Evolutionary conservation across 2,797 vertebrate species (phyloP).

Genomic region (Carapus acus): DNA sequence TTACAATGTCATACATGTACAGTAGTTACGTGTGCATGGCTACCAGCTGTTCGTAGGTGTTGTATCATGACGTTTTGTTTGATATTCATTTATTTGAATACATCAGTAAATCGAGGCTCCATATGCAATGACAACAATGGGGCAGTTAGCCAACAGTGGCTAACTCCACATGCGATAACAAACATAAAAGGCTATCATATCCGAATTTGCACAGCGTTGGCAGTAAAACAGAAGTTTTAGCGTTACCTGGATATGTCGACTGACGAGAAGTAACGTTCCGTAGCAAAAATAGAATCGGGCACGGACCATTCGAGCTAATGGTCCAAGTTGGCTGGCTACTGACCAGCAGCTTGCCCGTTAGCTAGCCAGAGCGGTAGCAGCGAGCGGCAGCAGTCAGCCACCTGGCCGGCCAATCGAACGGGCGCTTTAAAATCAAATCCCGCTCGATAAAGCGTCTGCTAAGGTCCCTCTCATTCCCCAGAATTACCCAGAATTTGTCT

Average conservation of each 20-base stretch:
- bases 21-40: no score
- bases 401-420: not conserved
- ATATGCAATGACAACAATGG: no score
- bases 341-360: constrained; percentile 28
- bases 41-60: no score
- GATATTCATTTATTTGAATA: no score
- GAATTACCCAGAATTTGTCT: no score
- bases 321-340: constrained; percentile 48
- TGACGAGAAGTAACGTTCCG: no score
- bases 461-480: no score
- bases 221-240: not conserved
- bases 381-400: constrained; percentile 15
- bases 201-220: not conserved
- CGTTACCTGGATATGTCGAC: constrained; percentile 40
- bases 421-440: constrained; percentile 5
- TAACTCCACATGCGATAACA: not conserved
- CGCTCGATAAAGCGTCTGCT: constrained; percentile 13
- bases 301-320: constrained; percentile 39
- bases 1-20: no score
- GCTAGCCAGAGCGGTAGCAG: constrained; percentile 9
- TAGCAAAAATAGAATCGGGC: constrained; percentile 18
- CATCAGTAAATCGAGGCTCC: no score
- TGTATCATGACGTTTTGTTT: no score
- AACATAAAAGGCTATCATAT: not conserved
- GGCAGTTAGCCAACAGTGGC: not conserved